These are phyloP conservation scores for Neolamprologus falcicula DNA, from an alignment of 2,113 vertebrate species.

Conservation along the genomic window DNA sequence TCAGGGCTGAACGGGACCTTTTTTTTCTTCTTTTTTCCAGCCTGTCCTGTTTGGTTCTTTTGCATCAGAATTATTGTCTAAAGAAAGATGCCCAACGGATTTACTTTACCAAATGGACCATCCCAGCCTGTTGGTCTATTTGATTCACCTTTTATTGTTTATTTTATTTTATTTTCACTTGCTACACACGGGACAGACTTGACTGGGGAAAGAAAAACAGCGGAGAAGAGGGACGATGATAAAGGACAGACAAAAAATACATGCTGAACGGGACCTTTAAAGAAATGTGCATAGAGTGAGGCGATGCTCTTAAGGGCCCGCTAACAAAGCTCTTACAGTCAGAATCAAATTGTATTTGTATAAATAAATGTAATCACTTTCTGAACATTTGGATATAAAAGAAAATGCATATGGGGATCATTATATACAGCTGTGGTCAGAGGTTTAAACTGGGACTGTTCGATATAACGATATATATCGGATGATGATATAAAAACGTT, in stretches of 20 bases:
- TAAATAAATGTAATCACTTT: not conserved
- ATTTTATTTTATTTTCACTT: too few species aligned
- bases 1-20: not conserved
- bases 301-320: not conserved
- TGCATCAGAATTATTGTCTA: too few species aligned
- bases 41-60: accelerated
- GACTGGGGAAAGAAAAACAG: too few species aligned
- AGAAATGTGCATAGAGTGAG: not conserved
- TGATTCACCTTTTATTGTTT: too few species aligned
- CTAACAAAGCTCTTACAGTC: not conserved
- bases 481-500: not conserved
- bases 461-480: accelerated
- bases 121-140: too few species aligned
- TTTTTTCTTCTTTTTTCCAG: too few species aligned
- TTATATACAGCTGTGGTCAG: not conserved
- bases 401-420: not conserved
- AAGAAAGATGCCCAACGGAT: too few species aligned
- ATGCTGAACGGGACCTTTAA: not conserved
- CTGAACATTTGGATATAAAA: not conserved
- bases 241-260: too few species aligned
- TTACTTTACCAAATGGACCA: too few species aligned
- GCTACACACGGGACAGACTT: too few species aligned
- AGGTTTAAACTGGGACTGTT: not conserved
- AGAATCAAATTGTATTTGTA: not conserved
- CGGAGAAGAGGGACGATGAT: accelerated